Evolutionary conservation across 2,888 invertebrate species (phyloP).

Genomic region (Blastobasis adustella): DNA sequence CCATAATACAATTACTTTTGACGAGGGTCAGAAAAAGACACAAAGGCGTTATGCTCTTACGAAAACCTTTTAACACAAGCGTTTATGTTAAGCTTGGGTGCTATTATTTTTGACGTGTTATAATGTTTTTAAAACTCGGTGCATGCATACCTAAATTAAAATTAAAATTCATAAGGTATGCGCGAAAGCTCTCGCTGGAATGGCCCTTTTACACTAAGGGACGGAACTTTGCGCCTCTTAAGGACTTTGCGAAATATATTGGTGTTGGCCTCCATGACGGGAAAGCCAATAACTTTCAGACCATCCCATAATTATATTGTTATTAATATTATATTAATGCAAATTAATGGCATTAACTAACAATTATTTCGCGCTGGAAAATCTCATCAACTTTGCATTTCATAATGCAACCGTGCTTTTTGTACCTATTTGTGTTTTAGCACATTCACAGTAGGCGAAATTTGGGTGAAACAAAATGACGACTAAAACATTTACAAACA

Average conservation of each 20-base stretch:
- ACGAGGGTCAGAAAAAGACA: slow-evolving; percentile 54
- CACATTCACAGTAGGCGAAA: not conserved
- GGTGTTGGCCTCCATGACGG: too few species aligned
- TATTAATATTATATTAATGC: too few species aligned
- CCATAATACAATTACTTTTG: slow-evolving; percentile 52
- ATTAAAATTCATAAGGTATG: slow-evolving; percentile 21
- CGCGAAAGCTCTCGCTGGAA: slow-evolving; percentile 14
- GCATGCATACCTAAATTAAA: slow-evolving; percentile 14
- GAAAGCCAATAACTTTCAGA: too few species aligned
- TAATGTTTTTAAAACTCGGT: slow-evolving; percentile 22
- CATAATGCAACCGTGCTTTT: too few species aligned
- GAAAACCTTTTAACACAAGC: slow-evolving; percentile 49
- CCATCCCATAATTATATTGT: too few species aligned
- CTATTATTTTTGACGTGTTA: slow-evolving; percentile 35
- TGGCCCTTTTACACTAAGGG: slow-evolving; percentile 11
- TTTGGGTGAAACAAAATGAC: slow-evolving; percentile 4
- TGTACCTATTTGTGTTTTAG: too few species aligned
- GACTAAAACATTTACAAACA: slow-evolving; percentile 7
- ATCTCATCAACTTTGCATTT: too few species aligned
- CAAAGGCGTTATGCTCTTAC: slow-evolving; percentile 36
- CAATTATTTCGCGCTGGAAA: too few species aligned
- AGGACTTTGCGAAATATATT: too few species aligned
- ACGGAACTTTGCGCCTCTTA: not conserved
- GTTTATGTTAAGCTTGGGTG: slow-evolving; percentile 39
- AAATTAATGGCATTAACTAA: too few species aligned